Conservation (phyloP, 2,888 invertebrate species). For the Brachylomia viminalis region DNA sequence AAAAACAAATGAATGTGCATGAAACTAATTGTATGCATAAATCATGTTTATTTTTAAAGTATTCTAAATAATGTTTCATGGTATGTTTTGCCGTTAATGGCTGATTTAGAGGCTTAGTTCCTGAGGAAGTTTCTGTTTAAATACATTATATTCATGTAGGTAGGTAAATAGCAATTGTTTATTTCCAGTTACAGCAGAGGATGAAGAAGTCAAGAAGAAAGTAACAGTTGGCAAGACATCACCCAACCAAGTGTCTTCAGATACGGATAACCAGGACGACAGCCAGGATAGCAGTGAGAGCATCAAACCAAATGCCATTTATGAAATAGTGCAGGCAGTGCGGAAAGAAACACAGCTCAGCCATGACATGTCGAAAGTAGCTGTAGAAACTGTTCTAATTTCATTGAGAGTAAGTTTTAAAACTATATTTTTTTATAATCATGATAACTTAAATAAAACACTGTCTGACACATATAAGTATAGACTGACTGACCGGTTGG, state of each 20-base stretch:
- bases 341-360: constrained; percentile 96
- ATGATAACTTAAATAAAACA: not conserved
- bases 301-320: constrained; percentile 90
- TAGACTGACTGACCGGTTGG: too few relatives aligned
- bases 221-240: constrained; percentile 73
- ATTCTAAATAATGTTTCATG: not conserved
- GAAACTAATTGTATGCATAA: constrained; percentile 32
- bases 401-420: constrained; percentile 82
- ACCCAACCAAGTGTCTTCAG: constrained; percentile 83
- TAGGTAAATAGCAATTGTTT: not conserved
- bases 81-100: constrained; percentile 4
- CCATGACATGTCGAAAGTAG: constrained; percentile 96
- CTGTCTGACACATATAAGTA: not conserved
- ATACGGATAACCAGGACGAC: constrained; percentile 88
- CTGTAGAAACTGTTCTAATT: constrained; percentile 94
- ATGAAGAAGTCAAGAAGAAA: constrained; percentile 73
- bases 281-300: constrained; percentile 88
- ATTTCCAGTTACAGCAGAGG: constrained; percentile 67
- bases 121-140: not conserved
- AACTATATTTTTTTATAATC: not conserved
- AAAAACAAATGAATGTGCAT: constrained; percentile 42
- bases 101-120: constrained; percentile 29
- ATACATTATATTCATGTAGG: not conserved
- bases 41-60: constrained; percentile 8
- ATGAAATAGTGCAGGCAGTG: constrained; percentile 95